Evolutionary conservation across 2,113 vertebrate genomes (phyloP), one percentile per base, ranked within the genome.

Genomic region (Trinectes maculatus): DNA sequence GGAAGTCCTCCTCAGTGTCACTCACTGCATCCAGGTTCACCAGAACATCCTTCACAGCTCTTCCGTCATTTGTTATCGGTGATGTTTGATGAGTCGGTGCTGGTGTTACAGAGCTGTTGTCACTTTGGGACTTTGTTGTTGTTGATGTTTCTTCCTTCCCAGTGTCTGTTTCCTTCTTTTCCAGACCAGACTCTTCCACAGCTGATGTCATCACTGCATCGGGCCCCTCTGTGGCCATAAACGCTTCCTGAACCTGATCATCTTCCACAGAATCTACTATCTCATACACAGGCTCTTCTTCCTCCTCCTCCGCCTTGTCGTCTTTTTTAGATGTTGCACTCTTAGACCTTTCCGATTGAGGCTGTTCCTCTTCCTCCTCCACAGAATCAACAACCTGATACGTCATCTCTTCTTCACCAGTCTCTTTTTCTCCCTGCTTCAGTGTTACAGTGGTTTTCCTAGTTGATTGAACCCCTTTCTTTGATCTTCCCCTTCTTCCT

Each of bases 21-120:
- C 94, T 94, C 0, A 96, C 93, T 37, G 96, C 92, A 22, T 98
- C 95, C 79, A 98, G 52, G 2, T 92, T 95, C 25, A 95, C 92
- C 47, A 95, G 42, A 82, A 13, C 16, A 13, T 16, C 6, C 11
- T 13, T 37, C 13, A 3, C 10, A 8, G 6, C 2, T 34, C 33
- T 34, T 34, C 33, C 25, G n/a, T n/a, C n/a, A n/a, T 3, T 3
- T 24, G 46, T 15, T 0, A 2, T 11, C 18, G 5, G 1, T 0
- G 15, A 34, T 34, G 33, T 6, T 15, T 37, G n/a, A n/a, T n/a
- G n/a, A n/a, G n/a, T n/a, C n/a, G n/a, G n/a, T n/a, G n/a, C n/a
- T n/a, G n/a, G n/a, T n/a, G n/a, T n/a, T n/a, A n/a, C n/a, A n/a
- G n/a, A n/a, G n/a, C n/a, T n/a, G n/a, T n/a, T n/a, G n/a, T n/a